Base-by-base conservation (phyloP, 2,888 invertebrate genomes). In the Eumacrocentrus americanus region DNA sequence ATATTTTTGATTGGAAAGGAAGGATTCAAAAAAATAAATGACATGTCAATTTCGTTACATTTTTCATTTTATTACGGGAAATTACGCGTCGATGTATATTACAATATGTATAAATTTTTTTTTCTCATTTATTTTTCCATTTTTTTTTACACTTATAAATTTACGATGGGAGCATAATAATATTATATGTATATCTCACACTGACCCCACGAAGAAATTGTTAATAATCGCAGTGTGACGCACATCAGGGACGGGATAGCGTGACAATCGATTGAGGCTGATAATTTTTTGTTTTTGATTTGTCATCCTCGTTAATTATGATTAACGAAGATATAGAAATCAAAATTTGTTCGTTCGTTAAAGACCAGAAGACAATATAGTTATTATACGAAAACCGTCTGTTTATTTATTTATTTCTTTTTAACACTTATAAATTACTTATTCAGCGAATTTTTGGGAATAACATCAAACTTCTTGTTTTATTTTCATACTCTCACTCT, bases 371-470 rank as follows among this genome's bases (percentile, higher is more conserved):
- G n/a, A n/a, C n/a, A n/a, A n/a, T n/a, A n/a, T n/a, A n/a, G n/a
- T n/a, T n/a, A n/a, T n/a, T n/a, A n/a, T n/a, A n/a, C n/a, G n/a
- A n/a, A n/a, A n/a, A n/a, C n/a, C n/a, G n/a, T n/a, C n/a, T n/a
- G n/a, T n/a, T n/a, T n/a, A n/a, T n/a, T n/a, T n/a, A n/a, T n/a
- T n/a, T n/a, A n/a, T n/a, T 40, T 57, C 35, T 51, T 55, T 46
- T 55, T 46, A 18, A 50, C 57, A 44, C 44, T 60, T 56, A 61
- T 20, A 44, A 29, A 40, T 66, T 52, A 58, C 63, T 62, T 62
- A 54, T 62, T 62, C 58, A 63, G 60, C 57, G 63, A 66, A 66
- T 67, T 66, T 65, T 66, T 64, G 64, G 64, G 59, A 64, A 64
- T 54, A 61, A 6, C 20, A 46, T 46, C 46, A 46, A 46, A 46